Base-by-base conservation (phyloP, 2,113 vertebrate genomes). In the Eptatretus burgeri region DNA sequence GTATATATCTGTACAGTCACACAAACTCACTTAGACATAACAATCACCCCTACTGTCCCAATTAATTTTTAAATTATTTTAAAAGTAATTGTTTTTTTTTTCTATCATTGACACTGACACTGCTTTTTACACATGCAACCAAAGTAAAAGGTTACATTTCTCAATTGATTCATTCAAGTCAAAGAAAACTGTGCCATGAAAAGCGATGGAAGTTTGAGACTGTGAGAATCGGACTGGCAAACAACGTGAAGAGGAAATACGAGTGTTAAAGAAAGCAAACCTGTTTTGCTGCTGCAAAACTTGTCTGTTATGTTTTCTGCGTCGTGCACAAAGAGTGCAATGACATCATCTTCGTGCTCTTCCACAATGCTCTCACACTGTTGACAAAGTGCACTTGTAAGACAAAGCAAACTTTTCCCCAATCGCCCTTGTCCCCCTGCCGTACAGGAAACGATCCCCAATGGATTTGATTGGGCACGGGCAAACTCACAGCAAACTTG, bases 351-450 rank as follows among this genome's bases (percentile, higher is more conserved):
- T 72, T 96, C 89, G 1, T 91, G 74, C 18, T 93, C 85, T 69
- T 96, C 88, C 1, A 80, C 84, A 14, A 93, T 91, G 14, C 79
- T 82, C 73, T 96, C 89, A 50, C 89, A 93, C 89, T 96, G 75
- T 16, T 64, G 64, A 69, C 8, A 1, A 19, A 16, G 69, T 51
- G 63, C 51, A 1, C n/a, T 52, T 16, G 16, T 63, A 11, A 12
- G 63, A 17, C 51, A 5, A 13, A 2, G 17, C 56, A 13, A 13
- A 9, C 9, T 60, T 12, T n/a, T 60, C 56, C 13, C 2, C n/a
- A n/a, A 60, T 13, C 56, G 56, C 12, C 56, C 56, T 17, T n/a
- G 10, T 17, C n/a, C n/a, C 56, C 56, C n/a, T n/a, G 56, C n/a
- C 10, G 56, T 12, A 12, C 56, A 60, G 56, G 56, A 19, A 19